These are phyloP conservation scores for Sebastiscus tertius DNA, from an alignment of 2,797 vertebrate species.

Conservation along the genomic window DNA sequence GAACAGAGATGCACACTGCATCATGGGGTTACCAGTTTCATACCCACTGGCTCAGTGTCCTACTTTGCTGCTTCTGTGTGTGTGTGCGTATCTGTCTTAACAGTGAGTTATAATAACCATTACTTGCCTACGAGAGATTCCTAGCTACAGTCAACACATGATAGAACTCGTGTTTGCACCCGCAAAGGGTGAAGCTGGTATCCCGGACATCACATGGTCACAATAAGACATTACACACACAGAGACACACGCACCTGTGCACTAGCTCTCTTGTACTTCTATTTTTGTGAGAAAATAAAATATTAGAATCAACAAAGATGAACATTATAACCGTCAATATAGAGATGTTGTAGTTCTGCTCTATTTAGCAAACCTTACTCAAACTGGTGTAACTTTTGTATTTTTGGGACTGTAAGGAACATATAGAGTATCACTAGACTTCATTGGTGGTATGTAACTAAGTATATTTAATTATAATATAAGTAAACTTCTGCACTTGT, in stretches of 20 bases:
- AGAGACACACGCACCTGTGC: not conserved
- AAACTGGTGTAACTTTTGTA: not conserved
- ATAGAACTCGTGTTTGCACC: slow-evolving; percentile 24
- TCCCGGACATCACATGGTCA: slow-evolving; percentile 33
- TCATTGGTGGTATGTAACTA: not conserved
- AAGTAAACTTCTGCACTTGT: too few relatives aligned
- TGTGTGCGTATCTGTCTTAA: slow-evolving; percentile 1
- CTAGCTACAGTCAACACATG: slow-evolving; percentile 36
- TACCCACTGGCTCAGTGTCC: slow-evolving; percentile 40
- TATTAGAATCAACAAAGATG: not conserved
- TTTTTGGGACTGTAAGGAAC: not conserved
- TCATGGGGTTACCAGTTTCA: slow-evolving; percentile 46
- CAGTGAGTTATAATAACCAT: not conserved
- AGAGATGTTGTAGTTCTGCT: not conserved
- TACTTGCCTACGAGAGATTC: slow-evolving; percentile 5
- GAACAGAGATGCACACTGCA: not conserved
- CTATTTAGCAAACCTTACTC: not conserved
- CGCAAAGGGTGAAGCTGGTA: slow-evolving; percentile 6
- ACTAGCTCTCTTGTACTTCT: not conserved
- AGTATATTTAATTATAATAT: too few relatives aligned
- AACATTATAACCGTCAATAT: not conserved
- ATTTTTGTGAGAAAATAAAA: not conserved
- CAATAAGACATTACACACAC: not conserved
- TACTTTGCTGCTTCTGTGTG: slow-evolving; percentile 38
- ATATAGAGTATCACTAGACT: not conserved